Percentiles rank a stretch among this genome's conserved stretches.
These are phyloP conservation scores for Brenthis ino DNA, from an alignment of 2,888 invertebrate genomes.

Conservation along the genomic window DNA sequence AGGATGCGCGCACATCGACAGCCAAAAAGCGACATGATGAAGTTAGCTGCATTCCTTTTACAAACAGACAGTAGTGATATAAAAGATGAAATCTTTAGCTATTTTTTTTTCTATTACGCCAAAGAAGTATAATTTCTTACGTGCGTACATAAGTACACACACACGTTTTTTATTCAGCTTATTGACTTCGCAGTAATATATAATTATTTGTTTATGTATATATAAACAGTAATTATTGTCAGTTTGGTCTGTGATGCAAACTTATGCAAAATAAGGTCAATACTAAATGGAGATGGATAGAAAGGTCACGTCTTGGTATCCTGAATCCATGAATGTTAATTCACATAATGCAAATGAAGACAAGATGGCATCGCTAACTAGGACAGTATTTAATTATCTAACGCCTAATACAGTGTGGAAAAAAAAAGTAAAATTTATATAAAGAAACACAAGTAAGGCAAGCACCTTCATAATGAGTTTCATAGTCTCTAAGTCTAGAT, in stretches of 20 bases:
- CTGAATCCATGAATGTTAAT: conserved; percentile 18
- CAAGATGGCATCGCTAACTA: conserved; percentile 3
- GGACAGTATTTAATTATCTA: conserved; percentile 5
- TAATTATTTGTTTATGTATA: neutral
- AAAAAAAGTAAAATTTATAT: neutral
- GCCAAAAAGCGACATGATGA: no score
- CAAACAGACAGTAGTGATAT: no score
- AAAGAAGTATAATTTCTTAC: no score
- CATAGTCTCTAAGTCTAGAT: conserved; percentile 88
- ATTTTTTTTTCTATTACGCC: no score
- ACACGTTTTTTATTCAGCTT: neutral
- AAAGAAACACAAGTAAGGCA: conserved; percentile 35
- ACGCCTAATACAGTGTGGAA: conserved; percentile 11
- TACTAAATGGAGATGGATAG: conserved; percentile 1
- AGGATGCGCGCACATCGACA: no score
- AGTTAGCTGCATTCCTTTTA: no score
- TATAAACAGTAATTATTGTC: conserved; percentile 11
- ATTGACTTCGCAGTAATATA: neutral
- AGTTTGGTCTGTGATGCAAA: conserved; percentile 8
- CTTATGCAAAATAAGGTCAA: conserved; percentile 20
- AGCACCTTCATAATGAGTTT: conserved; percentile 84
- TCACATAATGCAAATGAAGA: conserved; percentile 8
- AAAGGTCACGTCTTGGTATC: conserved; percentile 15
- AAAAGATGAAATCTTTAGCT: no score
- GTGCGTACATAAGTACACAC: no score